These are phyloP conservation scores for Drosophila mayaguana DNA, from an alignment of 2,888 invertebrate species.

Conservation along the genomic window DNA sequence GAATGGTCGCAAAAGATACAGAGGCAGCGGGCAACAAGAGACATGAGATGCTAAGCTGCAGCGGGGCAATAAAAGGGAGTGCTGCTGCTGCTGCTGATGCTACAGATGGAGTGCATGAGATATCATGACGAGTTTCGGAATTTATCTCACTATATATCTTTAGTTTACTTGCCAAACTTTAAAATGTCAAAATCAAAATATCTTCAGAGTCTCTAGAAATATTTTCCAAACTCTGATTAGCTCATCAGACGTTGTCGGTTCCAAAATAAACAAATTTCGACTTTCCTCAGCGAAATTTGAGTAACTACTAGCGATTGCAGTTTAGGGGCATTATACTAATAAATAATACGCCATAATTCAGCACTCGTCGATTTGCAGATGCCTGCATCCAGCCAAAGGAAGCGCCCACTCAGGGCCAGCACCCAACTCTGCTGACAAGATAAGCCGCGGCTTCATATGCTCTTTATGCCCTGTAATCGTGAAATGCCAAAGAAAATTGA, in stretches of 20 bases:
- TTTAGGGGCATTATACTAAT: constrained; percentile 70
- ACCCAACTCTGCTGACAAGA: neutral
- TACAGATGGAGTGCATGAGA: constrained; percentile 17
- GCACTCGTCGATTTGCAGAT: constrained; percentile 56
- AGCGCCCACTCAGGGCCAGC: constrained; percentile 48
- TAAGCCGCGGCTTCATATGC: constrained; percentile 8
- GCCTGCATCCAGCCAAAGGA: constrained; percentile 34
- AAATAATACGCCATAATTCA: constrained; percentile 65
- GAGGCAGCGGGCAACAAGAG: constrained; percentile 14
- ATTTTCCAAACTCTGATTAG: no score
- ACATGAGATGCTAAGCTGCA: constrained; percentile 33
- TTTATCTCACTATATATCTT: neutral
- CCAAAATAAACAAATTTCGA: neutral
- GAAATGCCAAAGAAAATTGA: no score
- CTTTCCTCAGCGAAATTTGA: neutral
- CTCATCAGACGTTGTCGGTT: neutral
- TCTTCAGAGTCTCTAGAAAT: neutral
- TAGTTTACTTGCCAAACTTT: neutral
- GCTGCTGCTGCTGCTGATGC: neutral
- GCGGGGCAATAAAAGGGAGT: constrained; percentile 9
- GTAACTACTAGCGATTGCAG: constrained; percentile 30
- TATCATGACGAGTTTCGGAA: neutral
- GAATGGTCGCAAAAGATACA: constrained; percentile 11
- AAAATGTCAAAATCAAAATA: neutral
- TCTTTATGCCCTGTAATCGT: constrained; percentile 15